Base-by-base conservation (phyloP, 1,140 invertebrate genomes). In the Ctenoplectra terminalis region DNA sequence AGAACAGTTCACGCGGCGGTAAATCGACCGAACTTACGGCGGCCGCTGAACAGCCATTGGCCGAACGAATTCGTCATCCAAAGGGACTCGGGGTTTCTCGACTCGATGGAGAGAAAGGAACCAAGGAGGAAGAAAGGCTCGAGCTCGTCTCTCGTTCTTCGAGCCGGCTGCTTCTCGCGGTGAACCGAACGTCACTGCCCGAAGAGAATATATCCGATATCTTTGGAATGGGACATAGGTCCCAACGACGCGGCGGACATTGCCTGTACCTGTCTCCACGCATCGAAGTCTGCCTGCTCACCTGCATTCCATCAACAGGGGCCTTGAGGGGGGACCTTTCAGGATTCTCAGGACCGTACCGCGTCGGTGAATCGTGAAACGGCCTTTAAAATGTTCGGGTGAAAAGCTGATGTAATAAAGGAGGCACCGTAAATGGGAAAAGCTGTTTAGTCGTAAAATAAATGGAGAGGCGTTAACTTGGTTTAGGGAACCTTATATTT, bases 201-300 rank as follows among this genome's bases (percentile, higher is more conserved):
- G n/a, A 0, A 50, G 37, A 58, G 82, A 82, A 85, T 91, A 88
- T 88, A 91, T 91, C 90, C 92, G 91, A 94, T 94, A 93, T 94
- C 91, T 94, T 93, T 92, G 90, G 93, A 93, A 93, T 91, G 91
- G 93, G 88, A 87, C 92, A 90, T 93, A 93, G 91, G 92, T 91
- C 90, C 86, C 84, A 82, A 84, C 85, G 52, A 88, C 85, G 88
- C 86, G 86, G 87, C 90, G 90, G 91, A 92, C 92, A 92, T 92
- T 90, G 90, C 90, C 90, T 92, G 90, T 93, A 93, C 92, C 93
- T 93, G 92, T 93, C 93, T 93, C 92, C 92, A 91, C 90, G 92
- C 91, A 91, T 93, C 91, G 85, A 91, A 93, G 90, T 93, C 92
- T 90, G 86, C 92, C 89, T 82, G 89, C 92, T 92, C 91, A 91